Conservation (phyloP, 2,888 invertebrate species). For the Folsomia candida region DNA sequence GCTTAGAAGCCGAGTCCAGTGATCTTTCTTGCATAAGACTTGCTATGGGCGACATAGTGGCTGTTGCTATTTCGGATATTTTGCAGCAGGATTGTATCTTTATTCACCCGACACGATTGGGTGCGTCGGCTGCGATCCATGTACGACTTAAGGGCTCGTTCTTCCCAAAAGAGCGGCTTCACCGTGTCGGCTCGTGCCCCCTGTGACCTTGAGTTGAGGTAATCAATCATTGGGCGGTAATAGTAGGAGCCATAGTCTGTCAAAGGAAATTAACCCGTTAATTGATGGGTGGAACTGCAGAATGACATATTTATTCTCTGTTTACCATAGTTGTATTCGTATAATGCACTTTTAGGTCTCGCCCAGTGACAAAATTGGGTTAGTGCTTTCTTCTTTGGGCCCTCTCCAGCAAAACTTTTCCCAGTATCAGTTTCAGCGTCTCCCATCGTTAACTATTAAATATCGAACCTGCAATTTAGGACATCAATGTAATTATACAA, state of each 20-base stretch:
- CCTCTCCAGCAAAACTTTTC: slow-evolving; percentile 45
- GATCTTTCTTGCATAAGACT: slow-evolving; percentile 43
- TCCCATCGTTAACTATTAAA: slow-evolving; percentile 35
- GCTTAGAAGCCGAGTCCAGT: slow-evolving; percentile 24
- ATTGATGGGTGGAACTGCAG: background rate
- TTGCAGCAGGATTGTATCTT: slow-evolving; percentile 44
- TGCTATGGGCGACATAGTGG: slow-evolving; percentile 49
- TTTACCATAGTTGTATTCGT: slow-evolving; percentile 66
- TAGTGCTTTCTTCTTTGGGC: slow-evolving; percentile 43
- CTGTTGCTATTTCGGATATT: slow-evolving; percentile 44
- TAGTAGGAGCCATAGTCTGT: slow-evolving; percentile 74
- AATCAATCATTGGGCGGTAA: slow-evolving; percentile 84
- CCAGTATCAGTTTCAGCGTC: slow-evolving; percentile 36
- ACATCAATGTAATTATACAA: no score
- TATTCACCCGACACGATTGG: slow-evolving; percentile 30
- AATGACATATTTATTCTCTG: background rate
- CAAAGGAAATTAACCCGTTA: background rate
- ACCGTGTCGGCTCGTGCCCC: slow-evolving; percentile 41
- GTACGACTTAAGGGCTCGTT: slow-evolving; percentile 45
- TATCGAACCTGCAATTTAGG: slow-evolving; percentile 22
- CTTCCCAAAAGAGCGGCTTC: slow-evolving; percentile 48
- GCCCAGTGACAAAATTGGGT: slow-evolving; percentile 49
- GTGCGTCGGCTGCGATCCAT: slow-evolving; percentile 44
- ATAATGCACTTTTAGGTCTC: slow-evolving; percentile 45
- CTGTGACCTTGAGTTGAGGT: slow-evolving; percentile 60